Conservation (phyloP, 2,113 vertebrate species). For the Sarotherodon lohbergeri region DNA sequence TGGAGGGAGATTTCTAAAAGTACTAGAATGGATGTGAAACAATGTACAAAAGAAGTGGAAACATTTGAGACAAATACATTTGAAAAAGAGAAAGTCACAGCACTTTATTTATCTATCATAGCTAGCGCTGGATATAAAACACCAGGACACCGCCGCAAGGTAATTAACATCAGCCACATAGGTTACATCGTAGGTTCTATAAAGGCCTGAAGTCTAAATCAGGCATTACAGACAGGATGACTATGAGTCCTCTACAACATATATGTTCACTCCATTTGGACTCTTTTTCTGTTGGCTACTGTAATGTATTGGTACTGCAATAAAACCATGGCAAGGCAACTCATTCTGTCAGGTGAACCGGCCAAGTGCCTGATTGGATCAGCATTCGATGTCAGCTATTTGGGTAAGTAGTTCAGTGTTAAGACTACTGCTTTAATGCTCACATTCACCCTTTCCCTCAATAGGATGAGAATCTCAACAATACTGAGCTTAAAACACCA, state of each 20-base stretch:
- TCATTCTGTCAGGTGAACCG: not conserved
- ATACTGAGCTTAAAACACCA: not conserved
- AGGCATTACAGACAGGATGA: not conserved
- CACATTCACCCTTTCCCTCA: not conserved
- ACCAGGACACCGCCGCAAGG: not conserved
- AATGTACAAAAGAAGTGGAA: not conserved
- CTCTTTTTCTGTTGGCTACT: not conserved
- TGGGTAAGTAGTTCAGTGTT: not conserved
- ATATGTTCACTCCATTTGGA: not conserved
- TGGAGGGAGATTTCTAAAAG: not conserved
- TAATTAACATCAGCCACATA: not conserved
- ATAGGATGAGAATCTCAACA: not conserved
- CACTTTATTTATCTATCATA: not conserved
- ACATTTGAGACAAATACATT: not conserved
- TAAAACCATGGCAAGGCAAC: not conserved
- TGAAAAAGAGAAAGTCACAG: not conserved
- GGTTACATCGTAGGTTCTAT: not conserved
- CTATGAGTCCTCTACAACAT: not conserved
- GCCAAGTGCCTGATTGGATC: not conserved
- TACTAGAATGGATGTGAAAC: not conserved
- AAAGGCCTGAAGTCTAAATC: not conserved
- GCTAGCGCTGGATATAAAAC: not conserved
- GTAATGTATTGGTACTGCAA: not conserved
- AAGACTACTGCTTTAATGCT: not conserved
- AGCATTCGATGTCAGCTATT: not conserved